Evolutionary conservation across 35 echinoderm and acorn worm genomes (phyloP), one percentile per base, ranked within the genome.

Genomic region (Anneissia japonica): DNA sequence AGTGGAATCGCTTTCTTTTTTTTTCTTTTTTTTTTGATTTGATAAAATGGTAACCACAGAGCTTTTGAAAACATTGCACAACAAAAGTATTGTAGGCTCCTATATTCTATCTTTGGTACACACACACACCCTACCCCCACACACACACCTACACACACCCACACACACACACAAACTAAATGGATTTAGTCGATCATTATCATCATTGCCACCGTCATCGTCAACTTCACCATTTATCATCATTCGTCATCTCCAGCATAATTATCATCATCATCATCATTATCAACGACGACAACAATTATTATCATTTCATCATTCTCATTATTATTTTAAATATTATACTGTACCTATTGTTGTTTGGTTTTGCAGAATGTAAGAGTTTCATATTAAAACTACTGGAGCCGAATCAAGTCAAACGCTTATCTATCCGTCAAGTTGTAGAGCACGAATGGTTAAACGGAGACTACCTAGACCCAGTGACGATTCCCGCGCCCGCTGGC

Each of bases 371-470:
- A 6, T 94, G 92, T 35, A 86, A 91, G 38, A 82, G 91, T 84
- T 99, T 99, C 72, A 79, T 99, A 1, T 45, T 77, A 16, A 75
- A 80, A 31, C 80, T 99, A 26, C 87, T 99, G 26, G 89, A 99
- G 37, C 90, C 96, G 0, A 86, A 99, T 45, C 92, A 92, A 30
- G 39, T 77, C 0, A 84, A 79, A 28, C 86, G 96, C 45, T 90
- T 89, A 30, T 88, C 82, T 21, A 83, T 99, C 12, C 39, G 81
- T 21, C 86, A 93, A 30, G 89, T 90, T 17, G 37, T 87, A 34
- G 73, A 37, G 17, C 96, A 94, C 73, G 82, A 72, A 0, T 99
- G 96, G 96, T 34, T 99, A 9, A 77, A 82, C 12, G 83, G 75
- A 46, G 75, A n/a, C 31, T 46, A 36, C 14, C 7, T 64, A 16